phyloP scores from a whole-genome alignment of 2,797 vertebrate species.

The Pampus argenteus region DNA sequence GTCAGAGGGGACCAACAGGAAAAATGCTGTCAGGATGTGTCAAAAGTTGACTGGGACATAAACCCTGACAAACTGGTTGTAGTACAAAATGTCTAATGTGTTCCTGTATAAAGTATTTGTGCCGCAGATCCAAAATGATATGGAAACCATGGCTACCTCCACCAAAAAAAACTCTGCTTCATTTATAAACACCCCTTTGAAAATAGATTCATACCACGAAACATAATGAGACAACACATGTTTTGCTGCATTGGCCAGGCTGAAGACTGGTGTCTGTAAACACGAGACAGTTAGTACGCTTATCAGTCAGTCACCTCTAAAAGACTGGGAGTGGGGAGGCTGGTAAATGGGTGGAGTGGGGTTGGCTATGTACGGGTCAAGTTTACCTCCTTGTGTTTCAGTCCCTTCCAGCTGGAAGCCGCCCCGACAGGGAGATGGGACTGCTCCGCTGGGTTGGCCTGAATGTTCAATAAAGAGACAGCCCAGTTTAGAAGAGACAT shows the following conservation, averaged over 20 bases:
- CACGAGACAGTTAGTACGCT: conserved; percentile 54
- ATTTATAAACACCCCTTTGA: conserved; percentile 29
- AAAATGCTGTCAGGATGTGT: conserved; percentile 24
- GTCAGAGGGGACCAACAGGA: conserved; percentile 44
- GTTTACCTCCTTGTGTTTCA: conserved; percentile 83
- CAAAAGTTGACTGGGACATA: conserved; percentile 9
- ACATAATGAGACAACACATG: conserved; percentile 36
- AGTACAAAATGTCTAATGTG: conserved; percentile 17
- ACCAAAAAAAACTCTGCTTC: conserved; percentile 48
- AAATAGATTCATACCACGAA: conserved; percentile 33
- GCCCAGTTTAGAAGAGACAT: conserved; percentile 79
- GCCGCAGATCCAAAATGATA: conserved; percentile 21
- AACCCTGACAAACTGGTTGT: conserved; percentile 20
- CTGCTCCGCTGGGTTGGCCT: conserved; percentile 83
- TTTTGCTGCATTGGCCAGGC: conserved; percentile 29
- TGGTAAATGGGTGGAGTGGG: conserved; percentile 63
- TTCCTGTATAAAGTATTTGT: conserved; percentile 26
- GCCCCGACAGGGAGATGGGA: conserved; percentile 80
- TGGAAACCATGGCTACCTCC: conserved; percentile 48
- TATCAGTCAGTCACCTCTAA: conserved; percentile 56
- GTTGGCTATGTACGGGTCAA: conserved; percentile 65
- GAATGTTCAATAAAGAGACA: conserved; percentile 83
- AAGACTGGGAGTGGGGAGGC: conserved; percentile 46
- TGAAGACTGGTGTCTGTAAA: conserved; percentile 37
- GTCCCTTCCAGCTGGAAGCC: conserved; percentile 83